Conservation (phyloP, 2,113 vertebrate genomes). For the Ctenodactylus gundi region DNA sequence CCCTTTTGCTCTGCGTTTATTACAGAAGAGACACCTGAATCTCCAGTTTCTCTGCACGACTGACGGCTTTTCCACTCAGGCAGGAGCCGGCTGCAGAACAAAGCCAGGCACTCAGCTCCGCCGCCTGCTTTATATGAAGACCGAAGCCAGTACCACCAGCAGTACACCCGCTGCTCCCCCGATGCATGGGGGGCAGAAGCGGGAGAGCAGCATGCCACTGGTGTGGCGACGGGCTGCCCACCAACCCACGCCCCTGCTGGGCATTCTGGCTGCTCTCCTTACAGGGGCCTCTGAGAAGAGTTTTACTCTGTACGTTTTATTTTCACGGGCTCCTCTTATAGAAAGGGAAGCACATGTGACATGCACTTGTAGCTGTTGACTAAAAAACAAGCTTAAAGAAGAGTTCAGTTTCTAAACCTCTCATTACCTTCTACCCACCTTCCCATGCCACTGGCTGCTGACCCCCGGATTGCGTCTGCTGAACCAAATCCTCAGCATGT, state of each 20-base stretch:
- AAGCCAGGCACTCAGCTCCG: neutral
- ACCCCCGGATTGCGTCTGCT: neutral
- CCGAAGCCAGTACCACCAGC: rapidly evolving
- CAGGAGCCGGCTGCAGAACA: neutral
- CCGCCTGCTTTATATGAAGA: neutral
- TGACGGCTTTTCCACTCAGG: neutral
- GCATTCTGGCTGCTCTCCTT: neutral
- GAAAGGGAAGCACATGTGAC: neutral
- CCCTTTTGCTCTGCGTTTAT: neutral
- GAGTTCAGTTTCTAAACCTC: neutral
- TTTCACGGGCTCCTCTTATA: neutral
- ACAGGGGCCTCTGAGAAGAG: neutral
- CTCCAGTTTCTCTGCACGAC: neutral
- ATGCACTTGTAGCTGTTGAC: rapidly evolving
- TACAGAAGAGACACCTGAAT: neutral
- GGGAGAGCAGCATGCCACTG: rapidly evolving
- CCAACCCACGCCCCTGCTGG: neutral
- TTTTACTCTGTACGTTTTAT: neutral
- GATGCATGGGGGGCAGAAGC: neutral
- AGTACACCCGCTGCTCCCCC: neutral
- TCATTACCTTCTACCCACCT: neutral
- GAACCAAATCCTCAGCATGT: neutral
- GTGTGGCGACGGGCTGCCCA: rapidly evolving
- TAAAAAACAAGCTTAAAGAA: neutral
- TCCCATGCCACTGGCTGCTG: rapidly evolving